Evolutionary conservation across 2,797 vertebrate species (phyloP).

Genomic region (Fistularia commersonii): DNA sequence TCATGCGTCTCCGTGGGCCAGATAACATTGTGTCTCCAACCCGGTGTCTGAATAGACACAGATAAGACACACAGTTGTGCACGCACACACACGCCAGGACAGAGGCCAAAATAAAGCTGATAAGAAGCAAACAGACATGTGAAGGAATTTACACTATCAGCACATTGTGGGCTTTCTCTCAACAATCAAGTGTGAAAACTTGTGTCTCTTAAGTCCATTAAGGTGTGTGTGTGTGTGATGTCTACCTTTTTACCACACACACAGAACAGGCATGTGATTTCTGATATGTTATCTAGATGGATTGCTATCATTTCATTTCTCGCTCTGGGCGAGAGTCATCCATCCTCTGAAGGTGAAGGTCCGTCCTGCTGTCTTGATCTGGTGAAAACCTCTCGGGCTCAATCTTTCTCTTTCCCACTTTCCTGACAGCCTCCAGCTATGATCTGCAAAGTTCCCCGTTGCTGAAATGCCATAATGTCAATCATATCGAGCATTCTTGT

Average conservation of each 20-base stretch:
- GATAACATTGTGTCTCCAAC: constrained; percentile 49
- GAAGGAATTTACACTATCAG: constrained; percentile 28
- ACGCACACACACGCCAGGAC: constrained; percentile 17
- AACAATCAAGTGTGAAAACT: constrained; percentile 33
- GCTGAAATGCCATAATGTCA: constrained; percentile 66
- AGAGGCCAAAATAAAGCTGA: constrained; percentile 21
- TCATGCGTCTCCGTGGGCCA: constrained; percentile 20
- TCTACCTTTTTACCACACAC: not conserved
- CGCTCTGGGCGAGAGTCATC: constrained; percentile 24
- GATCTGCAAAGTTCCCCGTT: constrained; percentile 21
- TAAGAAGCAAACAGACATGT: constrained; percentile 28
- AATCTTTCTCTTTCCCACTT: constrained; percentile 20
- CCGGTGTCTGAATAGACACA: constrained; percentile 36
- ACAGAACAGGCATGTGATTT: constrained; percentile 4
- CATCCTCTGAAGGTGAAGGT: too few species aligned
- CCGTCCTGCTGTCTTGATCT: constrained; percentile 30
- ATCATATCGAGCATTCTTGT: too few species aligned
- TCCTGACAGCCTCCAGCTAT: constrained; percentile 10
- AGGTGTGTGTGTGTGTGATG: constrained; percentile 17
- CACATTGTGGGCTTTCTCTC: constrained; percentile 1
- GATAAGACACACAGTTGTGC: constrained; percentile 33
- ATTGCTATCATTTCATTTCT: constrained; percentile 21
- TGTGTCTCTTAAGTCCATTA: constrained; percentile 22
- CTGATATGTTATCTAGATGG: constrained; percentile 13
- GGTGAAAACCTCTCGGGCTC: constrained; percentile 26